Evolutionary conservation across 2,797 vertebrate genomes (phyloP).

Genomic region (Denticeps clupeoides): DNA sequence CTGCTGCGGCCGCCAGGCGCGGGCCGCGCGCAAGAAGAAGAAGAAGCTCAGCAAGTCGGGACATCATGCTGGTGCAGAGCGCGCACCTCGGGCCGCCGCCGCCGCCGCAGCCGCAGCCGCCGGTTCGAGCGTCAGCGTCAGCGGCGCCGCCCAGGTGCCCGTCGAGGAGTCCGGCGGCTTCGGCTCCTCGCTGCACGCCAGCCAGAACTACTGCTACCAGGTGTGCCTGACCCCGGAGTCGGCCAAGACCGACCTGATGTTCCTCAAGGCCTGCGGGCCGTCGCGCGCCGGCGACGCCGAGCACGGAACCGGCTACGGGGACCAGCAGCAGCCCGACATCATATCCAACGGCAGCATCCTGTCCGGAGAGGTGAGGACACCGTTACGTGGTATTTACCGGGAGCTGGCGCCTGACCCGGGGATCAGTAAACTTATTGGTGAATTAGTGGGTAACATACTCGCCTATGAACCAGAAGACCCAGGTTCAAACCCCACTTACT

Average conservation of each 20-base stretch:
- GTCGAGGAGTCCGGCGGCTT: conserved; percentile 83
- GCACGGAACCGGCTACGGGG: conserved; percentile 83
- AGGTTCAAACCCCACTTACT: too few species aligned
- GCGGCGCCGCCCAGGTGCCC: conserved; percentile 64
- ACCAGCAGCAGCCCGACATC: conserved; percentile 96
- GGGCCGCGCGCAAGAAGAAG: conserved; percentile 71
- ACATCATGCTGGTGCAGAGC: conserved; percentile 96
- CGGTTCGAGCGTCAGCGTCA: conserved; percentile 60
- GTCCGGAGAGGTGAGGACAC: conserved; percentile 81
- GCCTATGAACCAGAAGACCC: too few species aligned
- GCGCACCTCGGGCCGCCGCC: conserved; percentile 31
- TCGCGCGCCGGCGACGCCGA: conserved; percentile 82
- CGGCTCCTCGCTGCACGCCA: conserved; percentile 80
- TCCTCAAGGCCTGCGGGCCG: conserved; percentile 91
- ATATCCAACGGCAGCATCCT: conserved; percentile 95
- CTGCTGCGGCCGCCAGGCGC: conserved; percentile 76
- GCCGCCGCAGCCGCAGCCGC: conserved; percentile 53
- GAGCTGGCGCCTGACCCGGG: too few species aligned
- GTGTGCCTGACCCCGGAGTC: conserved; percentile 96
- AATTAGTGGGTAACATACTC: too few species aligned
- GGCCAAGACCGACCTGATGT: conserved; percentile 96
- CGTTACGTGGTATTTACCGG: too few species aligned
- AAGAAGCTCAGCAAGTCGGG: conserved; percentile 97
- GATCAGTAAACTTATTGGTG: too few species aligned
- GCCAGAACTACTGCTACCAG: conserved; percentile 98